Conservation (phyloP, 1,140 invertebrate species). For the Parasteatoda tepidariorum region DNA sequence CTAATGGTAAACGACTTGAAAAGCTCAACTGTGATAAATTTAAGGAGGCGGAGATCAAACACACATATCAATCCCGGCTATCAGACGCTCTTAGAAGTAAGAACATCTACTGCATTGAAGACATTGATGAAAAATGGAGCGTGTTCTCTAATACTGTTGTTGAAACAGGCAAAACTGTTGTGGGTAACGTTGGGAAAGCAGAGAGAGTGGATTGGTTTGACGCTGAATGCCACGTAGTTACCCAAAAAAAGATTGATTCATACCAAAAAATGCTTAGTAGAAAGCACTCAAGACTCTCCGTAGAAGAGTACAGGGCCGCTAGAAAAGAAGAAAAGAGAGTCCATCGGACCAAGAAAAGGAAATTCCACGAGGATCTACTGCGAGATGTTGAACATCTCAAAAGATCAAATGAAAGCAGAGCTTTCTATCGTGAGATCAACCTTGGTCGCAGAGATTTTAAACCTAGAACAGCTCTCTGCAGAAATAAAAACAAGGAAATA, state of each 20-base stretch:
- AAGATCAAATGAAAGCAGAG: no score
- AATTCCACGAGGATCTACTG: no score
- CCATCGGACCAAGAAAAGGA: no score
- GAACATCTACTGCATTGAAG: background rate
- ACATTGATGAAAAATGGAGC: conserved; percentile 5
- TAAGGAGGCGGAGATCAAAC: background rate
- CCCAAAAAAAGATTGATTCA: background rate
- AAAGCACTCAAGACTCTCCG: no score
- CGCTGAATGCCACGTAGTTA: background rate
- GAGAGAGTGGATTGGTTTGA: background rate
- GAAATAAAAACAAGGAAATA: no score
- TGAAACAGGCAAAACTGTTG: background rate
- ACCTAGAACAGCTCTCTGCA: no score
- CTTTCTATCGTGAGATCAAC: no score
- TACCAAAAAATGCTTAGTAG: no score
- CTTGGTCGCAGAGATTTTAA: no score
- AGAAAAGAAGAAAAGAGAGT: conserved; percentile 7
- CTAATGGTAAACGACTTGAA: background rate
- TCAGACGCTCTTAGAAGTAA: background rate
- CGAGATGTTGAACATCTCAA: no score
- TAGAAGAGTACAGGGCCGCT: background rate
- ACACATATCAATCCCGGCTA: background rate
- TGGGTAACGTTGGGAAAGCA: no score
- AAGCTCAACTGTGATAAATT: background rate
- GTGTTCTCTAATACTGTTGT: background rate